Evolutionary conservation across 1,140 invertebrate genomes (phyloP), one percentile per base, ranked within the genome.

Genomic region (Drosophila azteca): DNA sequence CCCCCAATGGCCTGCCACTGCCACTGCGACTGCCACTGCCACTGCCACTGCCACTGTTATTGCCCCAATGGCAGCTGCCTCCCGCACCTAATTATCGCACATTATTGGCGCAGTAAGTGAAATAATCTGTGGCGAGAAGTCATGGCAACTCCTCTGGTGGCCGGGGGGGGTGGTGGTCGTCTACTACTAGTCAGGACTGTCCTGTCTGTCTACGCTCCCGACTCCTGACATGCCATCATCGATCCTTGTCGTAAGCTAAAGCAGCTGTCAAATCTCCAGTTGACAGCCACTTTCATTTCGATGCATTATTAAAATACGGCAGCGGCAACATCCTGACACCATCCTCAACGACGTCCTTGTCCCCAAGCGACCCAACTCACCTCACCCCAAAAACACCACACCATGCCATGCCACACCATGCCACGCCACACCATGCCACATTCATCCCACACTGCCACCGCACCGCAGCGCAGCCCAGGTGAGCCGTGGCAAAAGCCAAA

Each of bases 241-340:
- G 39, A 64, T 55, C 41, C 52, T 13, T 41, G n/a, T 39, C 39
- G 20, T 77, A 64, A 57, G 59, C 73, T 65, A 77, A 77, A 77
- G 75, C 75, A 77, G 75, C 66, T 77, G 75, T 77, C 75, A 75
- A 77, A 75, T 74, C 82, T 87, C 70, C 74, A 85, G 81, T 87
- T 87, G 81, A 85, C 81, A 85, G 81, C 82, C 83, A 85, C 81
- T 85, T 85, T 85, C 81, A 85, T 87, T 85, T 85, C 83, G 81
- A 82, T 85, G 81, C 82, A 87, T 85, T 85, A 85, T 85, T 85
- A 85, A 85, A 85, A 85, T 87, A 70, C 78, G 70, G 76, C 79
- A 79, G 55, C 71, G 76, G 82, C 83, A 85, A 82, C 81, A 84
- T 84, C 81, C 77, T 85, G 80, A 80, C 80, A 84, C 69, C 79